Evolutionary conservation across 2,113 vertebrate species (phyloP), one percentile per base, ranked within the genome.

Genomic region (Elanoides forficatus): DNA sequence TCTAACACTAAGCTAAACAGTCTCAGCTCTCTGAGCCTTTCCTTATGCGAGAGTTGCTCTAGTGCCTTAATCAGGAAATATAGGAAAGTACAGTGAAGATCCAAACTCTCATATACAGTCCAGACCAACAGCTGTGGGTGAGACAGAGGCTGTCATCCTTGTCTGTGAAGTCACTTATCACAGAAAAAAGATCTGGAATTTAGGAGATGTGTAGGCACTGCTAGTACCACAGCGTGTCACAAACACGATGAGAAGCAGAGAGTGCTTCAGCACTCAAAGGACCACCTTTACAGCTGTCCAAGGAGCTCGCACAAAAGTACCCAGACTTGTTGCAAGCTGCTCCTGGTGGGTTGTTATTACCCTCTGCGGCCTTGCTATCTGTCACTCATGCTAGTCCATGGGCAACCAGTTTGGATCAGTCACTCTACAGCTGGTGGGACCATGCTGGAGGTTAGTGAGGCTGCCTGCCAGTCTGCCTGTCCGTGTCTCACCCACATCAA

Each of bases 221-320:
- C 21, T 70, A 53, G 7, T 68, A 60, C 20, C 19, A 36, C 15
- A 42, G 8, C 42, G 30, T 67, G 43, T 45, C 38, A 34, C 32
- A 53, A 23, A 27, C 3, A 1, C 0, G 1, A 60, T 13, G 36
- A 43, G 17, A 52, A 52, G 13, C 16, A 43, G 19, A 25, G 11
- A 36, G 6, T 43, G 13, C 36, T 60, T 68, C 47, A 27, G 34
- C 34, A 18, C 62, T 79, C 27, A 53, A 71, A 71, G 22, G 63
- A 12, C 6, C 22, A 38, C 32, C 25, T 53, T 60, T 27, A 17
- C 32, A 62, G 34, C 13, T 45, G 11, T 16, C 56, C 38, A 40
- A 38, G 55, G 38, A 45, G 25, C 4, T 50, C 25, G 34, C 14
- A 79, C 38, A 87, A 53, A 79, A 53, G 34, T 18, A 43, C 27